Base-by-base conservation (phyloP, 2,113 vertebrate genomes). In the Callocephalon fimbriatum region DNA sequence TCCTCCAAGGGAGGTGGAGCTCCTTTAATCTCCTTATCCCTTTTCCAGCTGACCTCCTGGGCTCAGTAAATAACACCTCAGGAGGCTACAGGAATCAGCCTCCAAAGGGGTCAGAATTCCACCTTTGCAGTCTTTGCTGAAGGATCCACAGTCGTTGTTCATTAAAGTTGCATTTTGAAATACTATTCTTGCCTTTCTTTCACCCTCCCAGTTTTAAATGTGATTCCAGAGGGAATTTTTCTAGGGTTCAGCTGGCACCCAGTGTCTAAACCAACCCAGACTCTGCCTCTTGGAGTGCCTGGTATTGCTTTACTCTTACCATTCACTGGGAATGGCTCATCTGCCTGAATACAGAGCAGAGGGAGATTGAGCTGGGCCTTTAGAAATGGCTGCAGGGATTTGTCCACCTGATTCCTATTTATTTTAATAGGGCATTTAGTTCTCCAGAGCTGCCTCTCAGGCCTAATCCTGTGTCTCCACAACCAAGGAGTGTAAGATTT, bases 11-110 rank as follows among this genome's bases (percentile, higher is more conserved):
- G 35, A 73, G 91, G 35, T 51, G 86, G 82, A 90, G 86, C 83
- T 88, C 51, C 62, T 38, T 77, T 72, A 22, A 50, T 68, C 73
- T 51, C 42, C 71, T 79, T 35, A 45, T 73, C 81, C 66, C n/a
- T 62, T 35, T 40, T 44, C 88, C 96, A 89, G 91, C 68, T 96
- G 96, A 95, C 96, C 97, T 95, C 78, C 95, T 71, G 89, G 96
- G 94, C 96, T 96, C 63, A 54, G 92, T 95, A 97, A 98, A 97
- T 93, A 96, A 9, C 54, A 17, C 12, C 58, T 72, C 11, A 1
- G 77, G 72, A 67, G 63, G 27, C 73, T 91, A 53, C 61, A 50
- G 94, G 93, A 91, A 51, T 78, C 80, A 66, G 88, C 98, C 97
- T 98, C 97, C 97, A 98, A 92, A 95, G 76, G 87, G 76, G 12